Evolutionary conservation across 2,113 vertebrate genomes (phyloP).

Genomic region (Xiphophorus maculatus): DNA sequence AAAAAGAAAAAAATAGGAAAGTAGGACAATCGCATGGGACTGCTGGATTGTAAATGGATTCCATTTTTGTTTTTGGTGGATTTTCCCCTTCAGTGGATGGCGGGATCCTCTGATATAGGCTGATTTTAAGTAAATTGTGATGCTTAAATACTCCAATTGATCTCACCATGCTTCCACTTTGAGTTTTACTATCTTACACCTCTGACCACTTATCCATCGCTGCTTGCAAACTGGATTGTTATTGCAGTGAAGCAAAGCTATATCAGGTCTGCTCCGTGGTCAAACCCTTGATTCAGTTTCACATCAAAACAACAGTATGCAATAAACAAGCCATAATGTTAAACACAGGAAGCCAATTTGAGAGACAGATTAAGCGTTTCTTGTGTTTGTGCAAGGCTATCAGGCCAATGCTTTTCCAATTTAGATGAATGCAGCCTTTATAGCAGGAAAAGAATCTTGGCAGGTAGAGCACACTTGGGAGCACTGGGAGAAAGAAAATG

Average conservation of each 20-base stretch:
- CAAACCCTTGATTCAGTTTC: conserved; percentile 42
- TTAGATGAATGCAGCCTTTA: conserved; percentile 78
- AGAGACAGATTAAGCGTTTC: conserved; percentile 59
- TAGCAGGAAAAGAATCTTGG: conserved; percentile 71
- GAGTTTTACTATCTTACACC: conserved; percentile 60
- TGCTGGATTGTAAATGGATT: conserved; percentile 80
- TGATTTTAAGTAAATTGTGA: conserved; percentile 80
- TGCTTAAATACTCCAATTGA: conserved; percentile 82
- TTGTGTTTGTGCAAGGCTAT: conserved; percentile 57
- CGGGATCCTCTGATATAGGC: conserved; percentile 74
- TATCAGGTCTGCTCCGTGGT: background rate
- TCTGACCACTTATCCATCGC: conserved; percentile 47
- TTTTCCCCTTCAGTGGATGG: conserved; percentile 70
- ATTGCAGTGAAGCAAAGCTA: conserved; percentile 26
- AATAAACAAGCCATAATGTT: conserved; percentile 33
- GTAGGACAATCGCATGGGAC: conserved; percentile 79
- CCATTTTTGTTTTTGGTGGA: conserved; percentile 60
- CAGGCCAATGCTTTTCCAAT: conserved; percentile 69
- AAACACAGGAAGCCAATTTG: conserved; percentile 22
- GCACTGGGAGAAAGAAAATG: conserved; percentile 73
- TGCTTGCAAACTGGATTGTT: conserved; percentile 51
- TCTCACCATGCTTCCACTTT: conserved; percentile 62
- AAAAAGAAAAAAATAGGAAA: conserved; percentile 82
- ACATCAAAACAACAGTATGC: conserved; percentile 55
- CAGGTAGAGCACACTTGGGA: conserved; percentile 72